Evolutionary conservation across 2,888 invertebrate species (phyloP).

Genomic region (Iselma pallidipennis): DNA sequence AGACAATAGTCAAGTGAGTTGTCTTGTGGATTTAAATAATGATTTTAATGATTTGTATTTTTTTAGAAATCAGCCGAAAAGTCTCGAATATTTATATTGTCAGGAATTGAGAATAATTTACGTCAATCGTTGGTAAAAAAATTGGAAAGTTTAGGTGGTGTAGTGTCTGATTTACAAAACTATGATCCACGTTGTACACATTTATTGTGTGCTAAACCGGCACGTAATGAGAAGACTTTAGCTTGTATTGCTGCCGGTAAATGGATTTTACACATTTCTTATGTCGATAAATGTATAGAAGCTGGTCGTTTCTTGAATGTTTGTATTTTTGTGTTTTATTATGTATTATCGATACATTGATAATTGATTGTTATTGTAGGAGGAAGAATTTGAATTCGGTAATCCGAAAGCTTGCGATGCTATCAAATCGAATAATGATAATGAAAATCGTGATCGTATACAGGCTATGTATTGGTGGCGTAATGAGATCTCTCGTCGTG

Average conservation of each 20-base stretch:
- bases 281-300: constrained; percentile 69
- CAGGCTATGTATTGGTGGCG: constrained; percentile 74
- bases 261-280: constrained; percentile 85
- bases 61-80: constrained; percentile 8
- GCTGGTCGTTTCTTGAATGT: constrained; percentile 68
- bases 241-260: constrained; percentile 85
- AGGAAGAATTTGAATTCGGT: constrained; percentile 85
- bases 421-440: constrained; percentile 56
- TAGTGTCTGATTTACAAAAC: constrained; percentile 59
- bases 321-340: constrained; percentile 35
- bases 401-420: constrained; percentile 65
- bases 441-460: constrained; percentile 56
- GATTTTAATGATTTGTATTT: neutral
- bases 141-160: constrained; percentile 61
- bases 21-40: neutral
- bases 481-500: constrained; percentile 56
- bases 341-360: constrained; percentile 12
- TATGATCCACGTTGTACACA: constrained; percentile 74
- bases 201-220: constrained; percentile 73
- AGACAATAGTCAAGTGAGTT: constrained; percentile 14
- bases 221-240: constrained; percentile 85
- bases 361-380: too few relatives aligned
- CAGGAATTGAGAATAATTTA: constrained; percentile 42
- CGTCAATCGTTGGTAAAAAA: constrained; percentile 33
- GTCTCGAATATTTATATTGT: constrained; percentile 45